Evolutionary conservation across 2,113 vertebrate species (phyloP).

Genomic region (Lepidothrix coronata): DNA sequence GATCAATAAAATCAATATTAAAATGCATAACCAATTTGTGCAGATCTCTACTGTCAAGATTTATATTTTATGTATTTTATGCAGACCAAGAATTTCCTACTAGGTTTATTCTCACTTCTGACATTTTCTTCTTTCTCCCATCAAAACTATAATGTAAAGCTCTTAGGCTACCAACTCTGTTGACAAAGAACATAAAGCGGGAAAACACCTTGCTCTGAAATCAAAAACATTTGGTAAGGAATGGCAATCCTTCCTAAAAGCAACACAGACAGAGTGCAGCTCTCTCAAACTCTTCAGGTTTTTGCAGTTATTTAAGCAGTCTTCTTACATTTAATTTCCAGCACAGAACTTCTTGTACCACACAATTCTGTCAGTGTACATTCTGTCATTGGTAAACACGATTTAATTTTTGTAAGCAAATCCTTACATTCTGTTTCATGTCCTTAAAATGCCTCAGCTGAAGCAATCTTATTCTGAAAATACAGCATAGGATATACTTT

Average conservation of each 20-base stretch:
- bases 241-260: neutral
- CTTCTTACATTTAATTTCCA: neutral
- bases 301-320: neutral
- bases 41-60: neutral
- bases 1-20: neutral
- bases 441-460: neutral
- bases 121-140: neutral
- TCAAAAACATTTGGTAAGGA: neutral
- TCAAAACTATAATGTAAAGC: neutral
- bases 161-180: neutral
- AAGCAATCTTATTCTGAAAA: neutral
- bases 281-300: neutral
- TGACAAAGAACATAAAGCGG: neutral
- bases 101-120: neutral
- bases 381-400: neutral
- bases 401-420: neutral
- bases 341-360: neutral
- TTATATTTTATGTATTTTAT: neutral
- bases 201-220: neutral
- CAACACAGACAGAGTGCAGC: neutral
- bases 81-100: neutral
- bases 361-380: rapidly evolving
- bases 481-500: neutral
- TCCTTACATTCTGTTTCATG: neutral
- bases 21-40: neutral